A percentile compares a stretch with the other conserved stretches of the same genome.
Evolutionary conservation across 53 echinoderm and acorn worm species (phyloP).

Genomic region (Holothuria leucospilota): DNA sequence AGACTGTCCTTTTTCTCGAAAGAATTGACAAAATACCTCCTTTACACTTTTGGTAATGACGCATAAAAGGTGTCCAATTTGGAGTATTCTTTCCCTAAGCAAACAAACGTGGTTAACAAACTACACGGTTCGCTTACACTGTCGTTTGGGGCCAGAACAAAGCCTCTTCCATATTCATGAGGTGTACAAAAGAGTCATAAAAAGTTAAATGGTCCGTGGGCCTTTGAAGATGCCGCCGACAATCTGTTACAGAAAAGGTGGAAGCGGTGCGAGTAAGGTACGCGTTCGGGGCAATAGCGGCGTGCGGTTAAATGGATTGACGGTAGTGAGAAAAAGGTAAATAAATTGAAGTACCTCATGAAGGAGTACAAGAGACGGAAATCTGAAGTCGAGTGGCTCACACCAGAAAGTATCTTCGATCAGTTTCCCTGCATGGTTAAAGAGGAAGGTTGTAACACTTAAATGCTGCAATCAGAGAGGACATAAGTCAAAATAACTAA

Average conservation of each 20-base stretch:
- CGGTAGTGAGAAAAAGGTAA: constrained; percentile 36
- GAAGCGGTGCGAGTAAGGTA: neutral
- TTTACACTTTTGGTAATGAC: constrained; percentile 6
- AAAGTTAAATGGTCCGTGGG: constrained; percentile 15
- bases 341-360: constrained; percentile 14
- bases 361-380: neutral
- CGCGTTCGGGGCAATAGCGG: neutral
- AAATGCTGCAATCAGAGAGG: no score
- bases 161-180: constrained; percentile 45
- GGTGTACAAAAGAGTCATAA: constrained; percentile 51
- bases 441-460: no score
- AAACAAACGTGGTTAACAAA: constrained; percentile 7
- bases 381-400: no score
- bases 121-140: constrained; percentile 4
- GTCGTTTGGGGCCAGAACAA: constrained; percentile 8
- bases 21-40: no score
- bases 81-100: constrained; percentile 5
- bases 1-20: no score
- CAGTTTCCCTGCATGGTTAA: no score
- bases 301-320: constrained; percentile 17
- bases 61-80: constrained; percentile 33
- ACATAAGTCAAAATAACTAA: no score
- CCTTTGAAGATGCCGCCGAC: constrained; percentile 42
- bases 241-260: constrained; percentile 7
- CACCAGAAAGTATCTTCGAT: no score